A percentile compares a stretch with the other conserved stretches of the same genome.
Evolutionary conservation across 2,888 invertebrate species (phyloP).

Genomic region (Eilema caniola): DNA sequence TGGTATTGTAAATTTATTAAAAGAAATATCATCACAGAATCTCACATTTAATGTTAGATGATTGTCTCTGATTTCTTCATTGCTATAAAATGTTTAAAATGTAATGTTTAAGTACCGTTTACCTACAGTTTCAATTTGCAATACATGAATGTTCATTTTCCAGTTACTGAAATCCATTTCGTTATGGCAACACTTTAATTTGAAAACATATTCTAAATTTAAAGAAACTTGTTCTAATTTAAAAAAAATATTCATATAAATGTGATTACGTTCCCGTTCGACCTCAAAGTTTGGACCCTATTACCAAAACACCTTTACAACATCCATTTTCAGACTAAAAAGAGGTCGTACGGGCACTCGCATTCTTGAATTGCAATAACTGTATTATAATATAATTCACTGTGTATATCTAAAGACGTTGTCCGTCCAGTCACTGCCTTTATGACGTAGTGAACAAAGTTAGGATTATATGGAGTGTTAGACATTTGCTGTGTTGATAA

Average conservation of each 20-base stretch:
- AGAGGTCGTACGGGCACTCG: not conserved
- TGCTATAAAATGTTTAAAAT: not conserved
- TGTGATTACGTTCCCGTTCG: not conserved
- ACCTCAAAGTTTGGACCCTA: not conserved
- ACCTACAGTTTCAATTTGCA: not conserved
- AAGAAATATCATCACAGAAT: constrained; percentile 45
- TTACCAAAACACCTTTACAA: no score
- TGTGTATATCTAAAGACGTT: constrained; percentile 20
- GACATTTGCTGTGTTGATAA: constrained; percentile 16
- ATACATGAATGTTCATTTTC: not conserved
- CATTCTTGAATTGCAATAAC: not conserved
- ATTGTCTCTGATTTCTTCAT: constrained; percentile 16
- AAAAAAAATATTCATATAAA: no score
- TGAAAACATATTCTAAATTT: not conserved
- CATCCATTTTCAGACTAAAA: no score
- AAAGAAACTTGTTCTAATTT: not conserved
- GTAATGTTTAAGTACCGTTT: constrained; percentile 1
- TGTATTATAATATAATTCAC: constrained; percentile 4
- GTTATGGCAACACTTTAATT: not conserved
- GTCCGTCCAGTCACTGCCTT: constrained; percentile 63
- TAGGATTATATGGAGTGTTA: not conserved
- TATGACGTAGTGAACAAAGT: constrained; percentile 18
- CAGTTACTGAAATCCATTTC: not conserved
- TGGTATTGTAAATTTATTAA: not conserved
- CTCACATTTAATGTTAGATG: constrained; percentile 34